A percentile compares a stretch with the other conserved stretches of the same genome.
Evolutionary conservation across 2,113 vertebrate species (phyloP).

Genomic region (Tragelaphus strepsiceros): DNA sequence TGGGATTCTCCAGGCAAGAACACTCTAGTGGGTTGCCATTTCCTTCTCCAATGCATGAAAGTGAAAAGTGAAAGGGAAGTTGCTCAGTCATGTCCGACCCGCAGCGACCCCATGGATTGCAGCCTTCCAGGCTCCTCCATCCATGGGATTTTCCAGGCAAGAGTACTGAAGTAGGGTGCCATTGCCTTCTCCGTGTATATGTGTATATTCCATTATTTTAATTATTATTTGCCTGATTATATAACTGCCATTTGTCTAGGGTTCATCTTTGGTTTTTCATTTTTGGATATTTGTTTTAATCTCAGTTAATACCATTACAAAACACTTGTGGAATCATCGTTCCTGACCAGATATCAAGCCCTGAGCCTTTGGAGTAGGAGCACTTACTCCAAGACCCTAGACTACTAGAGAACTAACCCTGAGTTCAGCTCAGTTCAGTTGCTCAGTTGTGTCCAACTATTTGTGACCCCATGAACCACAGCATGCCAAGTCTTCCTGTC

Average conservation of each 20-base stretch:
- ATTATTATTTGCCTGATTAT: not conserved
- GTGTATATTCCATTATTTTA: not conserved
- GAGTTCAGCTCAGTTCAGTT: not conserved
- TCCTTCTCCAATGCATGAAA: no score
- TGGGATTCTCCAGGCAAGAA: no score
- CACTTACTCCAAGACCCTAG: not conserved
- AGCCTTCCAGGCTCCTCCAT: no score
- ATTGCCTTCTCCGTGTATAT: not conserved
- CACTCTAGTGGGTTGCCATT: no score
- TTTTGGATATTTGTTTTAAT: not conserved
- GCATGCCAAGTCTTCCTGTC: rapidly evolving
- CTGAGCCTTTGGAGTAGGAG: not conserved
- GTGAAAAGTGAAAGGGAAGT: no score
- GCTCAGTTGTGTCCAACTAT: not conserved
- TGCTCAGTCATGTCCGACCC: no score
- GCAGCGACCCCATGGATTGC: no score
- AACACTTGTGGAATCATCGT: rapidly evolving
- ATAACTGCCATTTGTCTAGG: not conserved
- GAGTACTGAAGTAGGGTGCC: no score
- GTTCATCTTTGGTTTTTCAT: not conserved
- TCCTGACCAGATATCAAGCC: not conserved
- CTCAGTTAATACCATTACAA: not conserved
- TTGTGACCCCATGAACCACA: not conserved
- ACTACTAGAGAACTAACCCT: not conserved
- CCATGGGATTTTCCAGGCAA: no score